Evolutionary conservation across 2,888 invertebrate species (phyloP).

Genomic region (Asteroscopus sphinx): DNA sequence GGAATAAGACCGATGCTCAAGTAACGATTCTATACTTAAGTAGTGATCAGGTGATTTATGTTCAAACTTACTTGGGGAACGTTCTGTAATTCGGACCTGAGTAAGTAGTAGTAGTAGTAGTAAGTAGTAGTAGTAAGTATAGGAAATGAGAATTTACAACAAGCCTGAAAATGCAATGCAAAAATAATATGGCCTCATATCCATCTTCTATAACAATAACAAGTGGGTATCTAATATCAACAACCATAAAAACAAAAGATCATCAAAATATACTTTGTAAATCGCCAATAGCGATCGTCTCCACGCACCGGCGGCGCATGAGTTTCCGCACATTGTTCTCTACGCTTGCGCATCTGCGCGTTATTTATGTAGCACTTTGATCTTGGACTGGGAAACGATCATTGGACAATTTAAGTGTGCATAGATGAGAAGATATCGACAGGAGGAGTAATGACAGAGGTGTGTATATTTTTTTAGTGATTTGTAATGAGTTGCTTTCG

Average conservation of each 20-base stretch:
- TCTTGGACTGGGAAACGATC: conserved; percentile 43
- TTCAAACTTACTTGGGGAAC: no score
- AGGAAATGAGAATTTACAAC: conserved; percentile 3
- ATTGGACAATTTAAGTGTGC: conserved; percentile 32
- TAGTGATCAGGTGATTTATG: no score
- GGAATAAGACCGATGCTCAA: no score
- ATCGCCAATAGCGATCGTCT: conserved; percentile 59
- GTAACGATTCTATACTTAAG: no score
- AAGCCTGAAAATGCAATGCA: no score
- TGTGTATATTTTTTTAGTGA: not conserved
- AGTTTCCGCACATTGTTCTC: conserved; percentile 73
- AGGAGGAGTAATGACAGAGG: conserved; percentile 5
- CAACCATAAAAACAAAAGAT: conserved; percentile 43
- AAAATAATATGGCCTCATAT: not conserved
- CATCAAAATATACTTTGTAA: conserved; percentile 55
- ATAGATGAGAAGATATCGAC: conserved; percentile 2
- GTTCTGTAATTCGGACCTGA: no score
- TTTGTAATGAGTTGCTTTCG: not conserved
- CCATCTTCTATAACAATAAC: conserved; percentile 1
- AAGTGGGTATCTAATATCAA: conserved; percentile 2
- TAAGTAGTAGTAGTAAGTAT: conserved; percentile 17
- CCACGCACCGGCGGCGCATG: conserved; percentile 65
- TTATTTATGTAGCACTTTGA: conserved; percentile 48
- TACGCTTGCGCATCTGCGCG: conserved; percentile 25
- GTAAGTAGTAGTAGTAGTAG: no score